These are phyloP conservation scores for Euwallacea similis DNA, from an alignment of 1,140 invertebrate species.

Conservation along the genomic window DNA sequence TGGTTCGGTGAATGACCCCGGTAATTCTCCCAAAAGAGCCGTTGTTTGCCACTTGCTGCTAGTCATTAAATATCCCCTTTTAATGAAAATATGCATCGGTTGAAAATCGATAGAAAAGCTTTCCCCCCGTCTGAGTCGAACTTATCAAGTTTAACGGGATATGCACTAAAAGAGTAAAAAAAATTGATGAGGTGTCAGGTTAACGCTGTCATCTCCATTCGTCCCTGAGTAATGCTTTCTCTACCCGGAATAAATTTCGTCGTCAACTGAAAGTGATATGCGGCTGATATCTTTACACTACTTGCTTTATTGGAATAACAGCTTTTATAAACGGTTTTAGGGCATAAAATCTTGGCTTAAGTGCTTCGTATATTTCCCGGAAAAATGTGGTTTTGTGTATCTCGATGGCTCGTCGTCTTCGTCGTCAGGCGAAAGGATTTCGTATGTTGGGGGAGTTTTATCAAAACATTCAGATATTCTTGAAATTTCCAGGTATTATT, in stretches of 20 bases:
- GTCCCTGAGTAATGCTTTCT: conserved; percentile 25
- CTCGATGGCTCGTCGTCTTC: background rate
- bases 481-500: too few relatives aligned
- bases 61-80: too few relatives aligned
- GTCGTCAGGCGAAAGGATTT: too few relatives aligned
- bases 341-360: conserved; percentile 15
- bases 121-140: too few relatives aligned
- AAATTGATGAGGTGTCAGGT: conserved; percentile 18
- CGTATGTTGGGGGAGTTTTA: too few relatives aligned
- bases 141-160: too few relatives aligned
- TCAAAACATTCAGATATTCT: too few relatives aligned
- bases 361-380: conserved; percentile 15
- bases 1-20: too few relatives aligned
- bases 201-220: conserved; percentile 26
- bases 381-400: conserved; percentile 8
- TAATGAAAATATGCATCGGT: too few relatives aligned
- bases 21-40: too few relatives aligned
- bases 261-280: conserved; percentile 22
- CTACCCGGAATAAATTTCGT: conserved; percentile 21
- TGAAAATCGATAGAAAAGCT: too few relatives aligned
- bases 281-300: conserved; percentile 23
- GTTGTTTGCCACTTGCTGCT: too few relatives aligned
- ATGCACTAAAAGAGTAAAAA: conserved; percentile 6
- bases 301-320: conserved; percentile 26
- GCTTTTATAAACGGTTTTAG: conserved; percentile 24